These are phyloP conservation scores for Zaprionus taronus DNA, from an alignment of 1,140 invertebrate genomes.

Conservation along the genomic window DNA sequence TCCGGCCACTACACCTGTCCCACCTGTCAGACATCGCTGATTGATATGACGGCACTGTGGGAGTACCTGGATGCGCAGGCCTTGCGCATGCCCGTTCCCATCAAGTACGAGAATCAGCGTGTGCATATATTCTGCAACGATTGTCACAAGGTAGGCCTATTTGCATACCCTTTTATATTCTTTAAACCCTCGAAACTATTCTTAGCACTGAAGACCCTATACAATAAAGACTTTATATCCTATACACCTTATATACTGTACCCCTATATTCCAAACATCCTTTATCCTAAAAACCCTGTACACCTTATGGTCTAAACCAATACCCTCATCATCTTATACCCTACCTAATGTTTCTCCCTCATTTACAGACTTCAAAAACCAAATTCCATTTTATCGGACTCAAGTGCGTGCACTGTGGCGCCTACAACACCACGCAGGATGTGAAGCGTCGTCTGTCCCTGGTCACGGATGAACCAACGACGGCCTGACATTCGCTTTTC, in stretches of 20 bases:
- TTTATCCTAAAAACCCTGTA: too few species aligned
- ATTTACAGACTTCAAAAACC: conserved; percentile 89
- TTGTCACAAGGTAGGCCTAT: conserved; percentile 91
- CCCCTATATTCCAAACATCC: too few species aligned
- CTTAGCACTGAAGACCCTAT: too few species aligned
- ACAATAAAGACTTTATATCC: neutral
- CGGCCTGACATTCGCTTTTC: conserved; percentile 65
- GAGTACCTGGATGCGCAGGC: conserved; percentile 92
- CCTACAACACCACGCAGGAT: conserved; percentile 92
- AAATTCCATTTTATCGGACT: conserved; percentile 94
- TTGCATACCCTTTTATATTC: neutral
- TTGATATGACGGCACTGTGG: conserved; percentile 94
- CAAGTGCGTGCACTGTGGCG: conserved; percentile 93
- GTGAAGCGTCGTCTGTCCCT: conserved; percentile 78
- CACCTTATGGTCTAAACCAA: too few species aligned
- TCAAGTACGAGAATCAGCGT: conserved; percentile 91
- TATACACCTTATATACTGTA: neutral
- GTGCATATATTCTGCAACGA: conserved; percentile 94
- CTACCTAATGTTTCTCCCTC: conserved; percentile 54
- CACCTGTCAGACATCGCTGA: conserved; percentile 93
- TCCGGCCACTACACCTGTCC: conserved; percentile 94
- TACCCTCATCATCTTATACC: too few species aligned
- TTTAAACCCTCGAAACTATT: too few species aligned
- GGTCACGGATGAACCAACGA: conserved; percentile 76
- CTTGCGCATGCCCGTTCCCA: conserved; percentile 91